A percentile compares a stretch with the other conserved stretches of the same genome.
Conservation (phyloP, 2,797 vertebrate species). For the Tenualosa ilisha region DNA sequence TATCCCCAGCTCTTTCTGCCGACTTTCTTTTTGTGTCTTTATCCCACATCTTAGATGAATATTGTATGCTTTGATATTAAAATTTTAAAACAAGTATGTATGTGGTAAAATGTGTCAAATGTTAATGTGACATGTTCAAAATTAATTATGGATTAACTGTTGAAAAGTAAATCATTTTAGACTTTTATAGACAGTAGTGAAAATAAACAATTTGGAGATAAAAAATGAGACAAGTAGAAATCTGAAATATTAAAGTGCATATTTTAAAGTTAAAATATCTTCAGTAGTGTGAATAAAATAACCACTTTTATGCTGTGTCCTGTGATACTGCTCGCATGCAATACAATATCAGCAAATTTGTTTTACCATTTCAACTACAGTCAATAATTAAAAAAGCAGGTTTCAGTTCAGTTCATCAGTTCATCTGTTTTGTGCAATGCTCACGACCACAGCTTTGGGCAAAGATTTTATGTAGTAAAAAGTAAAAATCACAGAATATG, state of each 20-base stretch:
- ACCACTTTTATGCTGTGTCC: not conserved
- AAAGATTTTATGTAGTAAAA: not conserved
- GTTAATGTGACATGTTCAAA: not conserved
- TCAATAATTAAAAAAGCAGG: too few relatives aligned
- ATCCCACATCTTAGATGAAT: not conserved
- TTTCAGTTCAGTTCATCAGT: too few relatives aligned
- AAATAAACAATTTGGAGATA: conserved; percentile 2
- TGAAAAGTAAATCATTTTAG: not conserved
- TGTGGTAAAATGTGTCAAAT: conserved; percentile 5
- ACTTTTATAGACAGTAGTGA: not conserved
- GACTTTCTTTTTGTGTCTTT: not conserved
- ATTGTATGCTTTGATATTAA: not conserved
- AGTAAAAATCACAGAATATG: not conserved
- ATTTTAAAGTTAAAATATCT: not conserved
- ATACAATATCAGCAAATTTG: not conserved
- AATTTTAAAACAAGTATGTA: not conserved
- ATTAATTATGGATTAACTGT: not conserved
- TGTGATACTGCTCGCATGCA: not conserved
- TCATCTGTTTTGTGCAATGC: not conserved
- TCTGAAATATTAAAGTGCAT: not conserved
- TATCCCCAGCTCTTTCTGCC: not conserved
- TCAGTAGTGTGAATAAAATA: too few relatives aligned
- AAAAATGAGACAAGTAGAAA: not conserved
- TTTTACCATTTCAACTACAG: not conserved
- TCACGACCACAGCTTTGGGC: not conserved